A percentile compares a stretch with the other conserved stretches of the same genome.
Conservation (phyloP, 1,140 invertebrate species). For the Macrobrachium nipponense region DNA sequence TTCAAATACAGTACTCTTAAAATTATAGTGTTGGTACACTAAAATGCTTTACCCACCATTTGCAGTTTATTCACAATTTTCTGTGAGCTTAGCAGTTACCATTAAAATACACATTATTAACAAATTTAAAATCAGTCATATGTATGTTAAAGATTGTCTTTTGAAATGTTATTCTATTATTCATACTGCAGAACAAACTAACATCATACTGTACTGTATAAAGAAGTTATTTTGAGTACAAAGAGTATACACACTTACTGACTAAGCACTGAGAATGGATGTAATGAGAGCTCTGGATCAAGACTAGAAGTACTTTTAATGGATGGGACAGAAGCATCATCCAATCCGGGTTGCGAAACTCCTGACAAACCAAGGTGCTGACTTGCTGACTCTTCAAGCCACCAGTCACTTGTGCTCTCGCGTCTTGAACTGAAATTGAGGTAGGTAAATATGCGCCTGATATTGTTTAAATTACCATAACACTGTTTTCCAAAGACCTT, state of each 20-base stretch:
- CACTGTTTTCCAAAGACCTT: background rate
- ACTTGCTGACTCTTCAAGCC: slow-evolving; percentile 43
- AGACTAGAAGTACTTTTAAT: slow-evolving; percentile 55
- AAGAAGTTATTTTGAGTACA: background rate
- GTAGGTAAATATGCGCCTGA: background rate
- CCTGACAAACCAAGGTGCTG: slow-evolving; percentile 32
- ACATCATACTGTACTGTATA: background rate
- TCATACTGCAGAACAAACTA: background rate
- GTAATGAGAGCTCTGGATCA: slow-evolving; percentile 46
- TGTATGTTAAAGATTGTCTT: background rate
- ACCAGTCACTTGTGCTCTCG: slow-evolving; percentile 48
- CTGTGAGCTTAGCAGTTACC: no score
- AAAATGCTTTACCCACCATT: no score
- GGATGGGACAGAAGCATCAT: slow-evolving; percentile 52
- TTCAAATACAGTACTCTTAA: no score
- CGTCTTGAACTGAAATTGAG: slow-evolving; percentile 13
- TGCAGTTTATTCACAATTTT: no score
- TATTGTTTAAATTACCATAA: background rate
- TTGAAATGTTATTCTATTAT: background rate
- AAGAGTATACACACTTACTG: slow-evolving; percentile 34
- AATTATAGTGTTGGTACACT: no score
- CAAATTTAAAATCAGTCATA: no score
- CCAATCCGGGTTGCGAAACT: slow-evolving; percentile 25
- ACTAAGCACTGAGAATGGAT: slow-evolving; percentile 49
- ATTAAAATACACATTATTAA: no score